phyloP scores from a whole-genome alignment of 2,113 vertebrate genomes.

The Macroglossus sobrinus region DNA sequence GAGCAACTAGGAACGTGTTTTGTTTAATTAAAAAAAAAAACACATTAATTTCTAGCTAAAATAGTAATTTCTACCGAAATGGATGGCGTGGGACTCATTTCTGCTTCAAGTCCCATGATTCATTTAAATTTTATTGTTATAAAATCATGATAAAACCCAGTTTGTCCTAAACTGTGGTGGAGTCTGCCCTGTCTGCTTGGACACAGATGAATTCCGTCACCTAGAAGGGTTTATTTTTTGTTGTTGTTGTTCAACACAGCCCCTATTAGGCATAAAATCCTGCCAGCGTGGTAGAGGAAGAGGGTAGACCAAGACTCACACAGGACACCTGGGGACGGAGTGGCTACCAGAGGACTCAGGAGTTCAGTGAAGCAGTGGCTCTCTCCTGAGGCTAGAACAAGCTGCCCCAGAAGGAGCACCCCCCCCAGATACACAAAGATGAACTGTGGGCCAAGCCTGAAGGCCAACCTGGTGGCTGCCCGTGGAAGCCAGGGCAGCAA shows the following conservation, averaged over 20 bases:
- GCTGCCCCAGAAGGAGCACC: not conserved
- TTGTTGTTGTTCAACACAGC: not conserved
- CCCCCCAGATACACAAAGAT: not conserved
- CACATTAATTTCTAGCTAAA: not conserved
- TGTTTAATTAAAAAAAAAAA: not conserved
- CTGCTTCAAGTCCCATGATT: not conserved
- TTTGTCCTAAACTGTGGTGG: not conserved
- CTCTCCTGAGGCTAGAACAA: not conserved
- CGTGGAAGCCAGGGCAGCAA: not conserved
- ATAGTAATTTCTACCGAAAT: not conserved
- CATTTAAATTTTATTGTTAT: not conserved
- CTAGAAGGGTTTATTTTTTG: not conserved
- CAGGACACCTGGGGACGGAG: not conserved
- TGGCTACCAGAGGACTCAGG: not conserved
- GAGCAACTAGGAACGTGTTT: not conserved
- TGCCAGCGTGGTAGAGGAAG: not conserved
- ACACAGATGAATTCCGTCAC: not conserved
- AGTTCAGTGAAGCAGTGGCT: not conserved
- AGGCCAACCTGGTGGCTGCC: constrained; percentile 33
- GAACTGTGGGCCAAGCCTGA: not conserved
- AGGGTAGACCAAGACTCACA: not conserved
- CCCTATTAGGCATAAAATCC: not conserved
- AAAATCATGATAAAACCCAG: not conserved
- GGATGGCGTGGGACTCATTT: not conserved
- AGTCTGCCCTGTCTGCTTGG: not conserved